Evolutionary conservation across 1,140 invertebrate species (phyloP).

Genomic region (Coenobita brevimanus): DNA sequence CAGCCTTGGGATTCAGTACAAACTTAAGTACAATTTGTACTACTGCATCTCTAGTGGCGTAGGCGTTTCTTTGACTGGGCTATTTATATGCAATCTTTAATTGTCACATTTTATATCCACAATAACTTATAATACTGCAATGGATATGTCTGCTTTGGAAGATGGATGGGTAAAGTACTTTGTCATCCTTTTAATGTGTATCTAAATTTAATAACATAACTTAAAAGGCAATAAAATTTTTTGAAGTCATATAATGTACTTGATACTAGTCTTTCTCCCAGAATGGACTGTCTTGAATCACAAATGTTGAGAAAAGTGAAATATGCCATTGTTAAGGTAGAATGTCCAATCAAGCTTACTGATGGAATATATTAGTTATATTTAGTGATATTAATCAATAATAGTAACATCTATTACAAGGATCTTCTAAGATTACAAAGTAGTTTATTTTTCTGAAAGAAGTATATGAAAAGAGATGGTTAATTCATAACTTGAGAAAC

Average conservation of each 20-base stretch:
- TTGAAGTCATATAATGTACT: too few species aligned
- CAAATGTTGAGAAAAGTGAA: constrained; percentile 44
- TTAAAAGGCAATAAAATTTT: neutral
- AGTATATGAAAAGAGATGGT: constrained; percentile 43
- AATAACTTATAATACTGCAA: constrained; percentile 32
- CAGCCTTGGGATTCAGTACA: constrained; percentile 67
- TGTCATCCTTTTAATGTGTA: neutral
- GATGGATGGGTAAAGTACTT: constrained; percentile 13
- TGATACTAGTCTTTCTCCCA: constrained; percentile 26
- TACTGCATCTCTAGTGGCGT: constrained; percentile 56
- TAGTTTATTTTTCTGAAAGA: constrained; percentile 51
- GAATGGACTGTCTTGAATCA: constrained; percentile 57
- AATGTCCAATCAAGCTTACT: constrained; percentile 34
- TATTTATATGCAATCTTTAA: constrained; percentile 63
- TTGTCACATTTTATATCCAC: constrained; percentile 26
- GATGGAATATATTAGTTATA: constrained; percentile 31
- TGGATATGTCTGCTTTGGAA: constrained; percentile 50
- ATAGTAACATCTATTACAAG: constrained; percentile 38
- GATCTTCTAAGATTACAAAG: constrained; percentile 50
- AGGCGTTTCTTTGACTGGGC: constrained; percentile 58
- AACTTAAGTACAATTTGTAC: constrained; percentile 65
- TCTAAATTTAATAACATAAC: neutral
- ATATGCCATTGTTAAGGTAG: constrained; percentile 43
- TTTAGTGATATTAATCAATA: constrained; percentile 55
- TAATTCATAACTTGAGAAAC: constrained; percentile 37